Base-by-base conservation (phyloP, 1,140 invertebrate genomes). In the Platorchestia sp. region DNA sequence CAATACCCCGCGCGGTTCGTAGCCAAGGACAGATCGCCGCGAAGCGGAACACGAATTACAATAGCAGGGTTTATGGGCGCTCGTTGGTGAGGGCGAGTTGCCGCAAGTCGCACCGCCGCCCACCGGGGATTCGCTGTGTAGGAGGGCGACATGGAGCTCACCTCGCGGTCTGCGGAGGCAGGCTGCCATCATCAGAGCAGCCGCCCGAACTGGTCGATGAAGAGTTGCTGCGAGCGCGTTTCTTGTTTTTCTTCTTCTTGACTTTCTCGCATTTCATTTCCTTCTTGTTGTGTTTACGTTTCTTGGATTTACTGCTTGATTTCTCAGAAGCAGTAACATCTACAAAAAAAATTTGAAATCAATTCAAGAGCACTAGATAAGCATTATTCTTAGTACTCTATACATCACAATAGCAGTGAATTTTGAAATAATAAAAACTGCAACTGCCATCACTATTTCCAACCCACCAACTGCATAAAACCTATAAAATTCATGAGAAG, bases 211-310 rank as follows among this genome's bases (percentile, higher is more conserved):
- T 89, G 27, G 1, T 42, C 5, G n/a, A 41, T 89, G 87, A 19
- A 10, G 87, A 89, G 87, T 89, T 14, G 87, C 87, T 41, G n/a
- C 41, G n/a, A 7, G 3, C 42, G 16, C 27, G n/a, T 41, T 89
- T 89, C 43, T 89, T 44, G 27, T 89, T 89, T 16, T 89, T 89
- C 87, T 89, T 89, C 87, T 89, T 89, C 36, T 89, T 89, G 3
- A 5, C 41, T 36, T 89, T 89, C 6, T 89, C 27, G 3, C 36
- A 10, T 36, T 89, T 89, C 41, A 19, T 41, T 42, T 42, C 87
- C 27, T 89, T 89, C 36, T 89, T 89, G 41, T 89, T 89, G 27
- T 89, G 41, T 89, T 89, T 89, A 42, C 5, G 10, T 27, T 89
- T 89, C 43, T 89, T 89, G 14, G 43, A 5, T 19, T 89, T 89